Conservation (phyloP, 1,140 invertebrate species). For the Tachypleus tridentatus region DNA sequence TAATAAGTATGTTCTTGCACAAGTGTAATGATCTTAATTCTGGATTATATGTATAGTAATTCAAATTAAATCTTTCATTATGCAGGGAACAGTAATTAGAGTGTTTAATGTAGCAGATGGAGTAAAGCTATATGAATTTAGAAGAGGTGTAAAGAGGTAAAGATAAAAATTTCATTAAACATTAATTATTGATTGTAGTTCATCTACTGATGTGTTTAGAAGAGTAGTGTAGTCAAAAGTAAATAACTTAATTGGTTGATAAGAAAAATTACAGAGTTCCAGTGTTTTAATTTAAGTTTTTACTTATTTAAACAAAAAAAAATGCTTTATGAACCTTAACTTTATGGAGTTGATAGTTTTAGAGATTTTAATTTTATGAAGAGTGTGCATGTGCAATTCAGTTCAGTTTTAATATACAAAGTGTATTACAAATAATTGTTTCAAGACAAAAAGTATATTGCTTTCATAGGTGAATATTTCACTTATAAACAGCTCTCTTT, state of each 20-base stretch:
- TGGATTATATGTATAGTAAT: too few species aligned
- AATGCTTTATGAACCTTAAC: too few species aligned
- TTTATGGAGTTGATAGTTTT: too few species aligned
- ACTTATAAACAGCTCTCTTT: neutral
- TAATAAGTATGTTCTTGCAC: too few species aligned
- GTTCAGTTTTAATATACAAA: too few species aligned
- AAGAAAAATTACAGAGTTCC: too few species aligned
- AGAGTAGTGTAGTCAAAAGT: neutral
- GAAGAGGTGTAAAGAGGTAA: constrained; percentile 90
- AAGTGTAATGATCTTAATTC: too few species aligned
- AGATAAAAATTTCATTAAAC: constrained; percentile 12
- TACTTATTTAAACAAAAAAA: neutral
- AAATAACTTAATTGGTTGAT: too few species aligned
- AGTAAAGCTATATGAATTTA: constrained; percentile 74
- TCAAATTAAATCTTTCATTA: neutral
- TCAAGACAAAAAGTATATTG: neutral
- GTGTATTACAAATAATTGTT: too few species aligned
- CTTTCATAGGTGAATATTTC: neutral
- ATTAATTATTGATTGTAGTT: too few species aligned
- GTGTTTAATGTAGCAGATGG: constrained; percentile 85
- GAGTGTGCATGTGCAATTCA: too few species aligned
- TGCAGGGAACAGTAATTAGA: constrained; percentile 87
- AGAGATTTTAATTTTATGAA: too few species aligned
- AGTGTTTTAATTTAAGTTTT: neutral
- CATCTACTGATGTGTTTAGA: neutral